A percentile compares a stretch with the other conserved stretches of the same genome.
These are phyloP conservation scores for Campoletis sonorensis DNA, from an alignment of 1,140 invertebrate species.

Conservation along the genomic window DNA sequence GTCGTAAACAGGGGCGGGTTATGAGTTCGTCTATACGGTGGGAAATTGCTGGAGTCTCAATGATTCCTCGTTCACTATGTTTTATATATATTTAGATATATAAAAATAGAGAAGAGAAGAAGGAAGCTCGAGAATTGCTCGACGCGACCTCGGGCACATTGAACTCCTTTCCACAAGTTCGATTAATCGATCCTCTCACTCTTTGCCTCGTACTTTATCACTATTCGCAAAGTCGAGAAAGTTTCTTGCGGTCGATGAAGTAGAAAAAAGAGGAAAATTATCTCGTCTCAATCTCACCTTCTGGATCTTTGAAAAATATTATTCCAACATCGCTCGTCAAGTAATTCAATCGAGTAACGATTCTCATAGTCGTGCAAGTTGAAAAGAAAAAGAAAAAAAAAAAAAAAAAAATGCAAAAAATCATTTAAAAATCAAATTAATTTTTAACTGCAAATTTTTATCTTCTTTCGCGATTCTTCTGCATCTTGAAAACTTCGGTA, in stretches of 20 bases:
- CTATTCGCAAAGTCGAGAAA: background rate
- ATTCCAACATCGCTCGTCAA: too few species aligned
- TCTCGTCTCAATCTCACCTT: background rate
- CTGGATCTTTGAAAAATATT: too few species aligned
- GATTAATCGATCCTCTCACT: conserved; percentile 24
- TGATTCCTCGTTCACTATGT: background rate
- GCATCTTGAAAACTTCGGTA: too few species aligned
- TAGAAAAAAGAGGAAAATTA: background rate
- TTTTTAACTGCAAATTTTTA: too few species aligned
- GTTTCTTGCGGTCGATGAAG: conserved; percentile 11
- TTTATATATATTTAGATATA: background rate
- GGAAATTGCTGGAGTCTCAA: background rate
- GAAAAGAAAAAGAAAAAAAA: too few species aligned
- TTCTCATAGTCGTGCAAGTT: too few species aligned
- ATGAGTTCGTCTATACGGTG: background rate
- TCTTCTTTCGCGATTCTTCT: too few species aligned
- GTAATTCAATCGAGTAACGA: too few species aligned
- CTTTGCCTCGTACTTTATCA: background rate
- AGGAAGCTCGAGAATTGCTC: conserved; percentile 15
- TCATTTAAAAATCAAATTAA: too few species aligned
- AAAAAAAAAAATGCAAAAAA: too few species aligned
- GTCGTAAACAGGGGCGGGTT: background rate
- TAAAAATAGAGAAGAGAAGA: background rate
- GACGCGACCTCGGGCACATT: conserved; percentile 18
- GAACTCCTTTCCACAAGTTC: conserved; percentile 10